Evolutionary conservation across 1,140 invertebrate genomes (phyloP), one percentile per base, ranked within the genome.

Genomic region (Cherax quadricarinatus): DNA sequence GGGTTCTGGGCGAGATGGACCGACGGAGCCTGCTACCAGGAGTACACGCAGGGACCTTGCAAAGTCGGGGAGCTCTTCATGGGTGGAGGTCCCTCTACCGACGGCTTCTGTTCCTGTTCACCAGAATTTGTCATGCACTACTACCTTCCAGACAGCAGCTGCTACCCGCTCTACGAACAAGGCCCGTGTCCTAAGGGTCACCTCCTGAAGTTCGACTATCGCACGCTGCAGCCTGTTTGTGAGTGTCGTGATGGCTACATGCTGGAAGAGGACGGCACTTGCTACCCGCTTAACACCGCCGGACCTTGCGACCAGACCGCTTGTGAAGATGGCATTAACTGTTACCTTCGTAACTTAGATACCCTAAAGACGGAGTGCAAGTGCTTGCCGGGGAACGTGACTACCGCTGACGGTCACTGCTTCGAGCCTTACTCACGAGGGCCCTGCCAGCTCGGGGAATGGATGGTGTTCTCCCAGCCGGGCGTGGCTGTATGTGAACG

Each of bases 181-280:
- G 94, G 94, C 16, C 94, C 94, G 24, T 94, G 94, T 90, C 91
- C 88, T n/a, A 90, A 89, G 49, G 94, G 94, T 51, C 94, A 93
- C 83, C 88, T 94, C 18, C 89, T 94, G 5, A 94, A 93, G 83
- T 94, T 94, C 89, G 94, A 94, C 86, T 94, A 94, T 93, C 70
- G 93, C 83, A 86, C 93, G 87, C 78, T 88, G 92, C 85, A 85
- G 91, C 70, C 94, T 92, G 89, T 91, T 57, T 91, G 94, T 86
- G 92, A 88, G 78, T 94, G 94, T 86, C 92, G 93, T 41, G 94
- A 94, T 70, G 94, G 94, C 41, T 93, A 94, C 88, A 92, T 94
- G 87, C 89, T 94, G 49, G 93, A 93, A 84, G 89, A 86, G 16
- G 94, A 94, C 86, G 94, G 94, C 14, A 92, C 92, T 1, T 94